These are phyloP conservation scores for Poecilia gillii DNA, from an alignment of 2,797 vertebrate species.

Conservation along the genomic window DNA sequence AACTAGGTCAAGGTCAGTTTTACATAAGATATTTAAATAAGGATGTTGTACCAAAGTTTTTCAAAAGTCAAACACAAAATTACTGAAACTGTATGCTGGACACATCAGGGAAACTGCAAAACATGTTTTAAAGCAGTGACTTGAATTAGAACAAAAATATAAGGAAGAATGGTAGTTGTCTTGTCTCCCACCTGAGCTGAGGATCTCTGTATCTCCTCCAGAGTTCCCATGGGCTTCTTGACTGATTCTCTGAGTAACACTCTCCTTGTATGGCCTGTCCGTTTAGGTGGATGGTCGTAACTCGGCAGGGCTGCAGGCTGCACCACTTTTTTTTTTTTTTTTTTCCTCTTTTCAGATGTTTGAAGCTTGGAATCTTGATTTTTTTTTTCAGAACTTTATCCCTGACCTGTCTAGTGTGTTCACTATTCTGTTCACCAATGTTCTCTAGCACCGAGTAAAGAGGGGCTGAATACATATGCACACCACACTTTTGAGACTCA, in stretches of 20 bases:
- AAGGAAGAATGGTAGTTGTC: neutral
- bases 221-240: neutral
- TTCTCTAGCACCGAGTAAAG: neutral
- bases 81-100: neutral
- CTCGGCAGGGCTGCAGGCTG: neutral
- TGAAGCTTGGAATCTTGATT: neutral
- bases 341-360: neutral
- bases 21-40: neutral
- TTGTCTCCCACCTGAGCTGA: neutral
- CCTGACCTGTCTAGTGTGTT: neutral
- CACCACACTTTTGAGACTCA: conserved; percentile 4
- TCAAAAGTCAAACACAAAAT: neutral
- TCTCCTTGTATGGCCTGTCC: neutral
- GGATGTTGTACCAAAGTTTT: neutral
- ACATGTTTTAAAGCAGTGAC: neutral
- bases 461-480: neutral
- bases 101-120: neutral
- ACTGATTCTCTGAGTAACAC: neutral
- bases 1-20: neutral
- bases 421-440: neutral
- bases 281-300: neutral
- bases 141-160: neutral
- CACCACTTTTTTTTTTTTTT: neutral
- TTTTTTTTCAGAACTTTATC: neutral
- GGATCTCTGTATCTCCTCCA: neutral